A percentile compares a stretch with the other conserved stretches of the same genome.
These are phyloP conservation scores for Cassiopea andromeda DNA, from an alignment of 30 jellyfish, hydroid and myxozoan genomes.

Conservation along the genomic window DNA sequence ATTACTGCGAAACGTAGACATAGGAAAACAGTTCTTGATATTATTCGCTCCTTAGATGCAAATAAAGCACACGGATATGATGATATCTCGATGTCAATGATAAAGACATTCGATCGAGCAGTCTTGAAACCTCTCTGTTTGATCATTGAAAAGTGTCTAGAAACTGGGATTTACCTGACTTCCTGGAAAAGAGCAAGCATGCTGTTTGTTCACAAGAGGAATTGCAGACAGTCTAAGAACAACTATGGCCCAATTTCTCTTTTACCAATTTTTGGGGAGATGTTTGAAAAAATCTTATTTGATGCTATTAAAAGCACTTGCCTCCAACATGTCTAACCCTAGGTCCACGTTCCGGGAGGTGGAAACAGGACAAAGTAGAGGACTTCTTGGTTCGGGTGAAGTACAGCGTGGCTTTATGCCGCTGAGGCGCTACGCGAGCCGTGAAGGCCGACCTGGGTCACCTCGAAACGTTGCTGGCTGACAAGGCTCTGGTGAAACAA, in stretches of 20 bases:
- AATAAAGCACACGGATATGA: constrained; percentile 60
- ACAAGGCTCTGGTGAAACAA: too few species aligned
- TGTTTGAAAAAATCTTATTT: neutral
- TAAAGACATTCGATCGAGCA: constrained; percentile 37
- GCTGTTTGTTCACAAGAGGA: neutral
- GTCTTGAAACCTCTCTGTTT: constrained; percentile 25
- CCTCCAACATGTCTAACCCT: too few species aligned
- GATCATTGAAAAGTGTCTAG: neutral
- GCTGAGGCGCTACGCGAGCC: too few species aligned
- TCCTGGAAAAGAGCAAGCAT: neutral
- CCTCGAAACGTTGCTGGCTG: too few species aligned
- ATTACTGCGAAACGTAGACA: constrained; percentile 31
- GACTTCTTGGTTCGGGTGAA: too few species aligned
- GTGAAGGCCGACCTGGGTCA: too few species aligned
- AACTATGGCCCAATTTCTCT: neutral
- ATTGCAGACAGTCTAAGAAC: neutral
- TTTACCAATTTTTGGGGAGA: neutral
- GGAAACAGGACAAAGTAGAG: too few species aligned
- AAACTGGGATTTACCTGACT: neutral
- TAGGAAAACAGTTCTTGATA: neutral
- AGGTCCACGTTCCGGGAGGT: too few species aligned
- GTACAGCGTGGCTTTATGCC: too few species aligned
- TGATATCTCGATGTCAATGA: constrained; percentile 54
- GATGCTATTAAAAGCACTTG: neutral
- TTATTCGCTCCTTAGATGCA: neutral